phyloP scores from a whole-genome alignment of 2,113 vertebrate genomes.

The Promerops cafer region DNA sequence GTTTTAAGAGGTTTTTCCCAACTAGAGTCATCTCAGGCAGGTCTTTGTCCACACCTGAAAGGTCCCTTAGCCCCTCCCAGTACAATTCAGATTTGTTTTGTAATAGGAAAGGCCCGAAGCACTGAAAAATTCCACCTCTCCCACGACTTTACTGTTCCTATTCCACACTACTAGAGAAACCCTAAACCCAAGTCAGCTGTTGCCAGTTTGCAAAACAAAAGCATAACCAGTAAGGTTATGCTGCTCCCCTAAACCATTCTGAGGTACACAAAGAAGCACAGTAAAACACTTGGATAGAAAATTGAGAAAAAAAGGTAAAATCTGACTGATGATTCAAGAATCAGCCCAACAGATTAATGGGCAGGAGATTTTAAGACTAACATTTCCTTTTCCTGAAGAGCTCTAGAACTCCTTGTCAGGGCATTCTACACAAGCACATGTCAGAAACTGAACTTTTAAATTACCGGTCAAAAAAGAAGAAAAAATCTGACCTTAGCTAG shows the following conservation, averaged over 20 bases:
- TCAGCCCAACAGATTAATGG: rapidly evolving
- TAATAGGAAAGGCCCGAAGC: not conserved
- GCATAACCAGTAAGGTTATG: not conserved
- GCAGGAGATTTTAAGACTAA: not conserved
- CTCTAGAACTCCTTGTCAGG: not conserved
- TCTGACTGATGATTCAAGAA: not conserved
- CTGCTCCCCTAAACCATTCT: not conserved
- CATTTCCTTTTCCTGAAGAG: not conserved
- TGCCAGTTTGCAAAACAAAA: not conserved
- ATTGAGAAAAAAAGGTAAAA: not conserved
- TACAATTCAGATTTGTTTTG: not conserved
- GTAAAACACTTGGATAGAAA: not conserved
- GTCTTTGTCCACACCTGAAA: not conserved
- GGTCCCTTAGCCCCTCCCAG: not conserved
- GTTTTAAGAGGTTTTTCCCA: not conserved
- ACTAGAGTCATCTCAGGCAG: rapidly evolving
- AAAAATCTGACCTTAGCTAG: not conserved
- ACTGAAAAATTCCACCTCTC: not conserved
- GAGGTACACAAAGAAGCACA: rapidly evolving
- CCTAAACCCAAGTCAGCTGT: not conserved
- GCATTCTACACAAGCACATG: rapidly evolving
- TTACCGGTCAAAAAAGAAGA: not conserved
- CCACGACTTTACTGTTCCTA: not conserved
- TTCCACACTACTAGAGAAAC: not conserved
- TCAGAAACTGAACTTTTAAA: not conserved